Evolutionary conservation across 2,888 invertebrate genomes (phyloP), one percentile per base, ranked within the genome.

Genomic region (Caenorhabditis sulstoni): DNA sequence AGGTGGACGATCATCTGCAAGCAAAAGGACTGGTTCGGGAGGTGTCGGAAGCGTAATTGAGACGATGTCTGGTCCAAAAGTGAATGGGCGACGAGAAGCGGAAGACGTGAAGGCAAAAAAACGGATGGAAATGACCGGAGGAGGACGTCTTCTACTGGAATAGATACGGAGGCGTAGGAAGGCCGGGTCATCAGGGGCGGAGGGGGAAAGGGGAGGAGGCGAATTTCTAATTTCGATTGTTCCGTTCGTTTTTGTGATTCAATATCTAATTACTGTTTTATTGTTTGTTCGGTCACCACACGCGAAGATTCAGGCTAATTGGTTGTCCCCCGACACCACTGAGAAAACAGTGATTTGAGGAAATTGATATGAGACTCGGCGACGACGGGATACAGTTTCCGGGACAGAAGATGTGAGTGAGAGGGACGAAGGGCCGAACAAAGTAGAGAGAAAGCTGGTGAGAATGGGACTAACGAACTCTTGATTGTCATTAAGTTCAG

Each of bases 201-300:
- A 29, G 29, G n/a, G 53, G 50, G 39, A 29, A n/a, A n/a, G n/a
- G n/a, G 55, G 41, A 55, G 16, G 49, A 37, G 61, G 57, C 50
- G 64, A 73, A 73, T 50, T 64, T 65, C 58, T 57, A 64, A 73
- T 57, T 70, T 53, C 59, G 58, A 70, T 61, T 70, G 61, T 73
- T 73, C 73, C 58, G 73, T 65, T 71, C 41, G 53, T 62, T 71
- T 73, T 71, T 71, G 47, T 37, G n/a, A 23, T 64, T 62, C 50
- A 64, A 73, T 58, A 58, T 64, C 73, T 64, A 73, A 73, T 73
- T 73, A 73, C 73, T 64, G 29, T 73, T 73, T 73, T 73, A 73
- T 73, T 73, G 73, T 73, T 73, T 73, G 71, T 62, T 47, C 55
- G 55, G 35, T 45, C 55, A 65, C 62, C 23, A 22, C 18, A 57